Conservation (phyloP, 2,113 vertebrate species). For the Lepus timidus region DNA sequence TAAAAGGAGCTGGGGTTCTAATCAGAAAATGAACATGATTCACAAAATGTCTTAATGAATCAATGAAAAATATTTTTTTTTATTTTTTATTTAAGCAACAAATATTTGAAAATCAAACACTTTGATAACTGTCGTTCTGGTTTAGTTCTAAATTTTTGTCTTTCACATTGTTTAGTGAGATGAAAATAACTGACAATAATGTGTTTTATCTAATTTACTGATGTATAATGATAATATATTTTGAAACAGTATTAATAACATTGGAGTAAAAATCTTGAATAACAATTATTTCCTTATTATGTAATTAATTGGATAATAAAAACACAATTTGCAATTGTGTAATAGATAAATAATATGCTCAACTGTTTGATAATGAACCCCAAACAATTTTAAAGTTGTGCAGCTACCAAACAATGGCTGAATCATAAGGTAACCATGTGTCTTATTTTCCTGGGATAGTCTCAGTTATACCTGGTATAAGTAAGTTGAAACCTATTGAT, state of each 20-base stretch:
- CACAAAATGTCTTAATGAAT: not conserved
- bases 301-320: slow-evolving; percentile 62
- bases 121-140: slow-evolving; percentile 31
- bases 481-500: not conserved
- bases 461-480: not conserved
- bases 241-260: slow-evolving; percentile 45
- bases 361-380: not conserved
- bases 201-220: slow-evolving; percentile 65
- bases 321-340: not conserved
- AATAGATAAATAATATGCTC: not conserved
- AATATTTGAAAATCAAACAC: slow-evolving; percentile 50
- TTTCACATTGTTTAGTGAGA: slow-evolving; percentile 65
- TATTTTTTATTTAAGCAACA: not conserved
- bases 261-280: slow-evolving; percentile 56
- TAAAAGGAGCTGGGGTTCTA: not conserved
- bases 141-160: slow-evolving; percentile 64
- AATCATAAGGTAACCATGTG: not conserved
- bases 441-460: not conserved
- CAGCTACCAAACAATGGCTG: not conserved
- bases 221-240: slow-evolving; percentile 61
- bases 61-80: not conserved
- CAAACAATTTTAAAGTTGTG: not conserved
- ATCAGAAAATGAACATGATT: not conserved
- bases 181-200: slow-evolving; percentile 60
- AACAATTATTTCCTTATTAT: slow-evolving; percentile 56